Evolutionary conservation across 2,888 invertebrate species (phyloP).

Genomic region (Stenodera caucasica): DNA sequence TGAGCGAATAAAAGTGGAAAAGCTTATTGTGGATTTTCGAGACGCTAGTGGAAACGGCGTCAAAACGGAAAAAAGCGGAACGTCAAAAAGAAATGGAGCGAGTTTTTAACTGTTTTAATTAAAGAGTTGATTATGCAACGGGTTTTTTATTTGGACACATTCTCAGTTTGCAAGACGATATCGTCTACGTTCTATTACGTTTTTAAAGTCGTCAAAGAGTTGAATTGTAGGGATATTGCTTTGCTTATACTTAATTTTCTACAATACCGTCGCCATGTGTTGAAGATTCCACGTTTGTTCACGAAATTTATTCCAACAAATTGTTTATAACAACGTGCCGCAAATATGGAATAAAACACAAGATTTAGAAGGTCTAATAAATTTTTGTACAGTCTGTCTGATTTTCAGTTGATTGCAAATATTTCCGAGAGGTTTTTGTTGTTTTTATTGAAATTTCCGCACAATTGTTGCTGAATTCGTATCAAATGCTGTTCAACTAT

Average conservation of each 20-base stretch:
- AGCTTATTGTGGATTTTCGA: not conserved
- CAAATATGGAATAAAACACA: not conserved
- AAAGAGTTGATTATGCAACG: conserved; percentile 22
- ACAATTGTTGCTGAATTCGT: not conserved
- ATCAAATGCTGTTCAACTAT: too few relatives aligned
- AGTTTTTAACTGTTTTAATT: conserved; percentile 18
- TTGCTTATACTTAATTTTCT: conserved; percentile 15
- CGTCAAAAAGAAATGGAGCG: not conserved
- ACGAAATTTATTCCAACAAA: not conserved
- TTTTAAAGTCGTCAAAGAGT: not conserved
- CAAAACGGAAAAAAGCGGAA: not conserved
- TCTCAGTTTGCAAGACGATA: conserved; percentile 16
- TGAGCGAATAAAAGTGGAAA: not conserved
- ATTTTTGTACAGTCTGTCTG: not conserved
- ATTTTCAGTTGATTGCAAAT: not conserved
- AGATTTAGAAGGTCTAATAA: too few relatives aligned
- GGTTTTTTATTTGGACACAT: conserved; percentile 13
- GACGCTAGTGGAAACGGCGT: not conserved
- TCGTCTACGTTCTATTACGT: conserved; percentile 9
- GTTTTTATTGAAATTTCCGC: not conserved
- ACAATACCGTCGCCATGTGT: not conserved
- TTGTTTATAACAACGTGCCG: not conserved
- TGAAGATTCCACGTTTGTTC: not conserved
- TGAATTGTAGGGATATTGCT: conserved; percentile 6
- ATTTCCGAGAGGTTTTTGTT: too few relatives aligned